A percentile compares a stretch with the other conserved stretches of the same genome.
Conservation (phyloP, 2,797 vertebrate genomes). For the Petrocephalus sullivani region DNA sequence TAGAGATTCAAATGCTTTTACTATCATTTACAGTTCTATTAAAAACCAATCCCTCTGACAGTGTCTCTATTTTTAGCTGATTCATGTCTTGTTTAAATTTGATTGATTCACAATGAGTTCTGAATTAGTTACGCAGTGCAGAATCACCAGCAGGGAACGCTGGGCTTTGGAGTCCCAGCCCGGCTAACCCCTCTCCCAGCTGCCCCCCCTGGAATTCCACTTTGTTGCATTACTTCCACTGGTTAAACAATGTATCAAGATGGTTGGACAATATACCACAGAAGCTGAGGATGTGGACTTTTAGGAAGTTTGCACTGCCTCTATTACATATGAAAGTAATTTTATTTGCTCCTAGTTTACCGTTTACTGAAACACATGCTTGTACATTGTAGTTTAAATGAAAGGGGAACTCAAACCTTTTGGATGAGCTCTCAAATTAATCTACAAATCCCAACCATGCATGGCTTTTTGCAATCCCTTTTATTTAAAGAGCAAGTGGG, state of each 20-base stretch:
- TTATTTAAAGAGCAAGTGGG: background rate
- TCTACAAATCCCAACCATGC: background rate
- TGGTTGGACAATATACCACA: background rate
- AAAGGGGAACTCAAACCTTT: background rate
- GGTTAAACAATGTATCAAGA: background rate
- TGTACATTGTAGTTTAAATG: background rate
- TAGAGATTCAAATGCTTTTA: background rate
- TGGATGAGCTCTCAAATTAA: background rate
- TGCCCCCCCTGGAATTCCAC: slow-evolving; percentile 25
- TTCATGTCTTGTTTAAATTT: slow-evolving; percentile 39
- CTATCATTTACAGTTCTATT: background rate
- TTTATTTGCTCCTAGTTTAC: background rate
- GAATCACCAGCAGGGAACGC: slow-evolving; percentile 13
- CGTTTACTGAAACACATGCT: background rate
- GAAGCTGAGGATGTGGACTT: background rate
- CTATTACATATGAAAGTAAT: background rate
- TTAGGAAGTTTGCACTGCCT: background rate
- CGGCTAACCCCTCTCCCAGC: background rate
- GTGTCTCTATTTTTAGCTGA: slow-evolving; percentile 64
- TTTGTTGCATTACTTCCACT: slow-evolving; percentile 32
- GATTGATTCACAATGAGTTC: slow-evolving; percentile 47
- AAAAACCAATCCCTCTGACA: background rate
- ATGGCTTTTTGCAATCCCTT: background rate
- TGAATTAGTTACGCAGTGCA: slow-evolving; percentile 22
- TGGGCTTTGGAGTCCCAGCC: background rate